phyloP scores from a whole-genome alignment of 1,140 invertebrate species.

The Homalodisca vitripennis region DNA sequence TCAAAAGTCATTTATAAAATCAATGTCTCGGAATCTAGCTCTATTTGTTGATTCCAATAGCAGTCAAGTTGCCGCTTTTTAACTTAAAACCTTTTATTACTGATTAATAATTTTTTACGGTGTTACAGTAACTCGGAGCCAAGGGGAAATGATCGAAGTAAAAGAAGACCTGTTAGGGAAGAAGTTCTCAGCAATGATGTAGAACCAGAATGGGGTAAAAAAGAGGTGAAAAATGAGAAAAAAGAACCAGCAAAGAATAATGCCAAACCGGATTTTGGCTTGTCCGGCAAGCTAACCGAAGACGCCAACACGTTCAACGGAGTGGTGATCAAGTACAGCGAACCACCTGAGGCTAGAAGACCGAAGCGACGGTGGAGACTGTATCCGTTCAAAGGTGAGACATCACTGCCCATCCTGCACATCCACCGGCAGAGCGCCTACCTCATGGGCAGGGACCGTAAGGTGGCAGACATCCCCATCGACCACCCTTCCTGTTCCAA shows the following conservation, averaged over 20 bases:
- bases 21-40: neutral
- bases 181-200: constrained; percentile 2
- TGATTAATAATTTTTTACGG: neutral
- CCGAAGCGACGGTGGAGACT: constrained; percentile 93
- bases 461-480: constrained; percentile 92
- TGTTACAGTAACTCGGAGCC: neutral
- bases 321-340: constrained; percentile 96
- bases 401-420: constrained; percentile 84
- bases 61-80: neutral
- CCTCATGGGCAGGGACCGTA: constrained; percentile 90
- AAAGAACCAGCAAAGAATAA: constrained; percentile 61
- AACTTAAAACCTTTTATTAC: neutral
- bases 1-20: neutral
- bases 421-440: constrained; percentile 97
- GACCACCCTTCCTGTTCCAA: constrained; percentile 99
- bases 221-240: constrained; percentile 45
- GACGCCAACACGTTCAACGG: constrained; percentile 96
- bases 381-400: constrained; percentile 97
- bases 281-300: constrained; percentile 94
- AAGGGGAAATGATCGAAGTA: neutral
- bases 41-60: neutral
- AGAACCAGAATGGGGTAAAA: constrained; percentile 62
- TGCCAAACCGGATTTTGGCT: constrained; percentile 90
- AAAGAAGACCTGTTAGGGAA: constrained; percentile 9
- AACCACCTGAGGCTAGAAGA: constrained; percentile 92